phyloP scores from a whole-genome alignment of 2,797 vertebrate species.

The Morelia viridis region DNA sequence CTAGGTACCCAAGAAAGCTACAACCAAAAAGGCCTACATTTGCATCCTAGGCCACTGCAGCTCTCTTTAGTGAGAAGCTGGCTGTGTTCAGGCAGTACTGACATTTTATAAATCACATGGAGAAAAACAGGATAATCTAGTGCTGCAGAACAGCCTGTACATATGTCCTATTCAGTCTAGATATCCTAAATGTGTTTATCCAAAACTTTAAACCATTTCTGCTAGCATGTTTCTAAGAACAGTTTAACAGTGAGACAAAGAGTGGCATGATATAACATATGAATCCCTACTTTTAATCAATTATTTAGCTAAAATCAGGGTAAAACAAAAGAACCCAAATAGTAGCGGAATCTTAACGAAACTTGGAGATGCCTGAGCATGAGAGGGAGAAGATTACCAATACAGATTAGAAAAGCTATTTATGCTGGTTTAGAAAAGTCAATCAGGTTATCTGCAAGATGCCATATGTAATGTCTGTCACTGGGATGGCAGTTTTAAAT shows the following conservation, averaged over 20 bases:
- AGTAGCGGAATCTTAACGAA: background rate
- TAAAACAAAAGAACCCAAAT: background rate
- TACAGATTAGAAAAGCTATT: background rate
- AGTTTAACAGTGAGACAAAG: background rate
- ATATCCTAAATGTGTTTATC: background rate
- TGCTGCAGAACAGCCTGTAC: background rate
- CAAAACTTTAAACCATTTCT: background rate
- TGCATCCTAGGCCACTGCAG: background rate
- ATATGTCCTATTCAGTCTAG: background rate
- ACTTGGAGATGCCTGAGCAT: background rate
- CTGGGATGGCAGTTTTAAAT: constrained; percentile 2
- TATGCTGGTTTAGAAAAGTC: background rate
- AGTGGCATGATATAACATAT: background rate
- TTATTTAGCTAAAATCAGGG: background rate
- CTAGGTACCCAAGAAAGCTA: background rate
- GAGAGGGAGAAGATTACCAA: background rate
- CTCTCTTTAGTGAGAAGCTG: background rate
- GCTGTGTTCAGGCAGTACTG: background rate
- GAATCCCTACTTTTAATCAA: background rate
- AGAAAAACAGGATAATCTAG: background rate
- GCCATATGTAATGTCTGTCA: background rate
- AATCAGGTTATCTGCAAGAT: constrained; percentile 22
- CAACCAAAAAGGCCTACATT: background rate
- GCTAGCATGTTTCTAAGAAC: background rate
- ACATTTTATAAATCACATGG: background rate